Evolutionary conservation across 37 sponge, comb jelly and placozoan species (phyloP), one percentile per base, ranked within the genome.

Genomic region (Mnemiopsis leidyi): DNA sequence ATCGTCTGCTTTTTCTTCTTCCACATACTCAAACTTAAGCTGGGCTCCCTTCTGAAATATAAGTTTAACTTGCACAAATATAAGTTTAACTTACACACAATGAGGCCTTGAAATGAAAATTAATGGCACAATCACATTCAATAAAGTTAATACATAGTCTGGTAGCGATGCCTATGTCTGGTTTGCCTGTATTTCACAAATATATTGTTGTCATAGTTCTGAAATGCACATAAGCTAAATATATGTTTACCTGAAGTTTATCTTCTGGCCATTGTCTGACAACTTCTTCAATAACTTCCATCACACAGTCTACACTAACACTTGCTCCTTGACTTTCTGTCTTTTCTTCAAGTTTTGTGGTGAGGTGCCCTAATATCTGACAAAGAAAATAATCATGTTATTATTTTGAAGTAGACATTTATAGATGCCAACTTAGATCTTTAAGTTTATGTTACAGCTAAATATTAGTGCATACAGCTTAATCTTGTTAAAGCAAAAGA

Each of bases 1-100:
- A 76, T 97, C 99, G 26, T 96, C 97, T 13, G 99, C 96, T 36
- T 96, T 95, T 26, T 94, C 94, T 75, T 98, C 99, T 71, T 98
- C 99, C 0, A 97, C 96, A 68, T 98, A 98, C 76, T 94, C 94
- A 92, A 96, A 98, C 94, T 94, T 95, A 35, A 97, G 94, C 93
- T 96, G 96, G 28, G 99, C 97, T 94, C 95, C 96, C 71, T 90
- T 94, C 96, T 97, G 93, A 38, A 92, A 68, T 23, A n/a, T n/a
- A n/a, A n/a, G n/a, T n/a, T n/a, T n/a, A n/a, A n/a, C n/a, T n/a
- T n/a, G n/a, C n/a, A n/a, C n/a, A n/a, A n/a, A n/a, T n/a, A n/a
- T n/a, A n/a, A n/a, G n/a, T n/a, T n/a, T n/a, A n/a, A n/a, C n/a
- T n/a, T n/a, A n/a, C n/a, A n/a, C n/a, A n/a, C n/a, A n/a, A n/a